Conservation (phyloP, 2,113 vertebrate genomes). For the Lepisosteus oculatus region DNA sequence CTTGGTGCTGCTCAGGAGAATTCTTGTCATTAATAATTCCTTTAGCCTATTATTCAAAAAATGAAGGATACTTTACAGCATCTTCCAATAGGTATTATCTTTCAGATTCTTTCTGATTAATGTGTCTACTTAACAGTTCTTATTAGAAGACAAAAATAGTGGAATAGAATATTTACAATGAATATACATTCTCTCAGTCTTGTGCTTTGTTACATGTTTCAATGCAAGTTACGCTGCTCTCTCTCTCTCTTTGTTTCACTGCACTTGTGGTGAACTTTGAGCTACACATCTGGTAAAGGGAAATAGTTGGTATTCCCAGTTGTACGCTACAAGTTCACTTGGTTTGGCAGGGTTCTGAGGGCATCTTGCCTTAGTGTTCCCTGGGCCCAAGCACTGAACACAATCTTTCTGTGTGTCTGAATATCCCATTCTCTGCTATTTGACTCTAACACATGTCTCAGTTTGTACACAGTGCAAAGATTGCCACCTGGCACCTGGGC, state of each 20-base stretch:
- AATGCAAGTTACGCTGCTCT: neutral
- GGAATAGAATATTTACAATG: neutral
- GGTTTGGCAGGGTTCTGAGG: constrained; percentile 22
- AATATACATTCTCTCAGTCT: neutral
- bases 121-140: neutral
- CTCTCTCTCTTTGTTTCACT: constrained; percentile 27
- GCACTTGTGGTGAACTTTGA: constrained; percentile 67
- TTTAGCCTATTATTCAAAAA: neutral
- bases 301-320: constrained; percentile 61
- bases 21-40: neutral
- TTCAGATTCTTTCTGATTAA: neutral
- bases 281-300: constrained; percentile 68
- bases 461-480: too few relatives aligned
- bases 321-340: constrained; percentile 40
- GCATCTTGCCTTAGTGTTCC: constrained; percentile 11
- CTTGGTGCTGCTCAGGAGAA: constrained; percentile 2
- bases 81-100: constrained; percentile 5
- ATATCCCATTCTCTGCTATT: constrained; percentile 2
- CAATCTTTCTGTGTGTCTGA: neutral
- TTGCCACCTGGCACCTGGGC: neutral
- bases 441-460: neutral
- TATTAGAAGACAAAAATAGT: neutral
- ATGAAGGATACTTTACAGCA: neutral
- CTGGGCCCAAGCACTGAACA: constrained; percentile 7
- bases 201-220: neutral